Evolutionary conservation across 37 sponge, comb jelly and placozoan species (phyloP), one percentile per base, ranked within the genome.

Genomic region (Haliclona indistincta): DNA sequence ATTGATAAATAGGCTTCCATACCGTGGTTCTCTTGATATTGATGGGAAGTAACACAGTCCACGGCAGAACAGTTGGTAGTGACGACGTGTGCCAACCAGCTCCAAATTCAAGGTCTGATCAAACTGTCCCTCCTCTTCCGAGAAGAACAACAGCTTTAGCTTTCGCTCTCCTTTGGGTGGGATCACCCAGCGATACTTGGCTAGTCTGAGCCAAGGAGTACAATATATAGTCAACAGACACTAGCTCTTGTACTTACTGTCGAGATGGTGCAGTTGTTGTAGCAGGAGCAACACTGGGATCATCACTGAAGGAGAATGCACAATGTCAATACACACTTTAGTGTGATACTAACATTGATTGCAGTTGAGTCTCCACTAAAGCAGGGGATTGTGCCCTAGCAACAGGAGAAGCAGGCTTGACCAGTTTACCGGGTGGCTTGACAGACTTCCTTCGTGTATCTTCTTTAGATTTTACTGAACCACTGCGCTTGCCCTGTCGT

Each of bases 41-140:
- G 74, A 47, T 2, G 99, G 99, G n/a, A 90, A 63, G 17, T 64
- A 73, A 43, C 94, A 95, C 17, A 83, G 74, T 15, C 99, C 99
- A 55, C 96, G 73, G 60, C 99, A 95, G 76, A 86, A 95, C 34
- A 98, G 91, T 67, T 95, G 91, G 61, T 93, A 90, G 22, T 83
- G 47, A 22, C 88, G 82, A 28, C 82, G 60, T 15, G 96, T 95
- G 26, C 99, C 99, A 28, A 85, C 77, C 20, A 95, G 80, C 78
- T 98, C 99, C 81, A 98, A 98, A 42, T 93, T 93, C 25, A 98
- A 63, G 23, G 88, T 95, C 76, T 90, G 84, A 55, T 92, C 96
- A 69, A 88, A 88, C 69, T 84, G 84, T 42, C 97, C 97, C 0
- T 83, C 84, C 37, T 86, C 93, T 38, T 85, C 55, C 8, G 97